Evolutionary conservation across 2,888 invertebrate species (phyloP).

Genomic region (Hetaerina titia): DNA sequence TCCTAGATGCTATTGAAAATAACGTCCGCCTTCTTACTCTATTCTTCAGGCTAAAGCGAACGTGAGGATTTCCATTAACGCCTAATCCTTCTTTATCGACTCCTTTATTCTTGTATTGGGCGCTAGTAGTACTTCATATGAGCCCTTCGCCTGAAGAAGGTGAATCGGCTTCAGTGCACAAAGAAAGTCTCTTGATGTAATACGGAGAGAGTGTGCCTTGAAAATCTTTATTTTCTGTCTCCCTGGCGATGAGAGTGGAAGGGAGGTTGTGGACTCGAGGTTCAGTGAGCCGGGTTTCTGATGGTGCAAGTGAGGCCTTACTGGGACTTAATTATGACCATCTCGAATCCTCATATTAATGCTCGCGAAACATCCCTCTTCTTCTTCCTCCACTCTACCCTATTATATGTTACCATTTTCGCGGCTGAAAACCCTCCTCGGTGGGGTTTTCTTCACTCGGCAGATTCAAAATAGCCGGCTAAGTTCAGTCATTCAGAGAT

Average conservation of each 20-base stretch:
- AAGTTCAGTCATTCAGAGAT: too few relatives aligned
- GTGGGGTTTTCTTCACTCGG: neutral
- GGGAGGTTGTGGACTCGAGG: neutral
- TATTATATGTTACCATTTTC: neutral
- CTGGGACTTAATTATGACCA: neutral
- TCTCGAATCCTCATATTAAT: neutral
- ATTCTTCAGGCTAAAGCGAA: neutral
- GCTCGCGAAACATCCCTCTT: neutral
- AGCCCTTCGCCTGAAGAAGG: neutral
- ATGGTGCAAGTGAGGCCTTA: neutral
- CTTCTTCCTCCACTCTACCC: neutral
- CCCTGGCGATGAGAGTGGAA: neutral
- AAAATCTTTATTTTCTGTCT: neutral
- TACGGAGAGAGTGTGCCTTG: neutral
- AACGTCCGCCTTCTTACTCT: neutral
- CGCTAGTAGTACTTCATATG: neutral
- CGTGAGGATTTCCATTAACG: neutral
- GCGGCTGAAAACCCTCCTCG: neutral
- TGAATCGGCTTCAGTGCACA: neutral
- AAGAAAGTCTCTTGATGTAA: neutral
- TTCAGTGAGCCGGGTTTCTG: neutral
- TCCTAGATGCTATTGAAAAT: too few relatives aligned
- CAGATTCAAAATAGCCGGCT: too few relatives aligned
- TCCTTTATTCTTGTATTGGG: neutral
- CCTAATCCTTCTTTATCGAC: neutral